Percentiles rank a stretch among this genome's conserved stretches.
Conservation (phyloP, 2,888 invertebrate species). For the Selenia dentaria region DNA sequence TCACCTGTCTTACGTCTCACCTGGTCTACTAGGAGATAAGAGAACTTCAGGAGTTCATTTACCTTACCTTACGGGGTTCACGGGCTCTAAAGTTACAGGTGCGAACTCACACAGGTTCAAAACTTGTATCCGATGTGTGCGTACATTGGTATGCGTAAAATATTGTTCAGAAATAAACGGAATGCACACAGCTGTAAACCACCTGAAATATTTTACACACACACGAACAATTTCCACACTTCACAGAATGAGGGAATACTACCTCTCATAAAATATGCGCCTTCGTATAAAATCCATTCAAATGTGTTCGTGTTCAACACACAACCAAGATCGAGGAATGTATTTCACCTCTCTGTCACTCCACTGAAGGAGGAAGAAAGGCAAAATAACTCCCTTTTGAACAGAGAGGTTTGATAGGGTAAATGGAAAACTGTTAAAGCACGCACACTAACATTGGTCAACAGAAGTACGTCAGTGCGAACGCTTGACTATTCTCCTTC, state of each 20-base stretch:
- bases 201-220: slow-evolving; percentile 1
- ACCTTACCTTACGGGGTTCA: slow-evolving; percentile 57
- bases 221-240: background rate
- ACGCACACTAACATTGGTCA: background rate
- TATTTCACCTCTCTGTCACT: background rate
- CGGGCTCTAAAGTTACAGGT: slow-evolving; percentile 56
- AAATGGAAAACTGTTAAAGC: background rate
- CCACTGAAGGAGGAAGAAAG: background rate
- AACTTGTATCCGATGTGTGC: background rate
- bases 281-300: no score
- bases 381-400: background rate
- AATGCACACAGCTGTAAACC: background rate
- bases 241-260: no score
- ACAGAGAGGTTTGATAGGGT: background rate
- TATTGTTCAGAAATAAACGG: background rate
- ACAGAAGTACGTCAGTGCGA: background rate
- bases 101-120: slow-evolving; percentile 38
- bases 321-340: background rate
- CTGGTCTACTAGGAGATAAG: slow-evolving; percentile 71
- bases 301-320: no score
- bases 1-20: slow-evolving; percentile 77
- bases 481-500: background rate
- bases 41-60: slow-evolving; percentile 44
- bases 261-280: no score
- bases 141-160: slow-evolving; percentile 1